Evolutionary conservation across 2,888 invertebrate genomes (phyloP).

Genomic region (Incurvaria masculella): DNA sequence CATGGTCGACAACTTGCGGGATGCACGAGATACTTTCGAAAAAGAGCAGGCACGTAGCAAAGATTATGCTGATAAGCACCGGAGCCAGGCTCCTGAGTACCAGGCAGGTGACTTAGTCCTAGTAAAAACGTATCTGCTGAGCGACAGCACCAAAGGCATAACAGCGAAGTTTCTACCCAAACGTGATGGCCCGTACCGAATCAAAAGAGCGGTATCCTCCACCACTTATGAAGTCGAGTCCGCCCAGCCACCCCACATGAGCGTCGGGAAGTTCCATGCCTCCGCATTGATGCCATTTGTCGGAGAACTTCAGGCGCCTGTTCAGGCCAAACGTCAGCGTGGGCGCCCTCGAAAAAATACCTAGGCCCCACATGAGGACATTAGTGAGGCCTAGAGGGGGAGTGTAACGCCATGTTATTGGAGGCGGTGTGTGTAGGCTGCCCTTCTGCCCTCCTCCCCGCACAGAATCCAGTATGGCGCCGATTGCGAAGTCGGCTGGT

Average conservation of each 20-base stretch:
- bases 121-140: background rate
- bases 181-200: conserved; percentile 4
- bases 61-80: background rate
- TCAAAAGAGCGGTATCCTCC: background rate
- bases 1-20: background rate
- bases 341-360: background rate
- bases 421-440: too few species aligned
- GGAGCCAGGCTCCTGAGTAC: background rate
- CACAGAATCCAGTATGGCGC: too few species aligned
- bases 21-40: background rate
- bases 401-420: background rate
- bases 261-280: background rate
- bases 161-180: conserved; percentile 2
- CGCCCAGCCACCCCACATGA: background rate
- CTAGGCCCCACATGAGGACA: background rate
- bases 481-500: too few species aligned
- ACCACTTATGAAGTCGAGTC: conserved; percentile 2
- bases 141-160: background rate
- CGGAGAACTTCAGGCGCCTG: background rate
- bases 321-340: background rate
- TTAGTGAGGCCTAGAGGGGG: conserved; percentile 3
- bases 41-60: background rate
- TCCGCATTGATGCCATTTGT: background rate
- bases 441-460: too few species aligned
- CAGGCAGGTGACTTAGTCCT: background rate